Evolutionary conservation across 2,888 invertebrate genomes (phyloP).

Genomic region (Diadegma fenestrale): DNA sequence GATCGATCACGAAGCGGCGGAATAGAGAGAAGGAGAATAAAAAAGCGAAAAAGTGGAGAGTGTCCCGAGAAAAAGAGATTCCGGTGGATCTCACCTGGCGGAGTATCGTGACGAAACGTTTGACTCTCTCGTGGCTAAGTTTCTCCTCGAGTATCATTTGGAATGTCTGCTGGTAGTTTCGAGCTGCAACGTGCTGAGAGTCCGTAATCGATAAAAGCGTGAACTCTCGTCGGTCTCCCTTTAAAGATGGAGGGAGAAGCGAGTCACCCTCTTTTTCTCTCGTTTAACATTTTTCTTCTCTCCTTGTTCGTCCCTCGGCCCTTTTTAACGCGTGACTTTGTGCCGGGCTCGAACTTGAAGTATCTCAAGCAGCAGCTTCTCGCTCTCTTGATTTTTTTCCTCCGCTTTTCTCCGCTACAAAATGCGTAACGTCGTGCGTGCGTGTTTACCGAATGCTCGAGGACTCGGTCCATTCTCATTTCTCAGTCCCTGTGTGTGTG

Average conservation of each 20-base stretch:
- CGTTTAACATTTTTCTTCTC: constrained; percentile 28
- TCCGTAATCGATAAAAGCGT: constrained; percentile 45
- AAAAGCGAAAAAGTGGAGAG: background rate
- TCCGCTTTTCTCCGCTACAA: constrained; percentile 42
- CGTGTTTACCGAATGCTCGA: constrained; percentile 66
- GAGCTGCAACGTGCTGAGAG: constrained; percentile 2
- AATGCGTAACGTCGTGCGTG: constrained; percentile 45
- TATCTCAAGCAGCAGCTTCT: constrained; percentile 52
- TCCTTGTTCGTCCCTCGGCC: background rate
- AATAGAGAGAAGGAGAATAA: background rate
- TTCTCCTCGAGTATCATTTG: constrained; percentile 27
- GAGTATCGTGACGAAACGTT: constrained; percentile 40
- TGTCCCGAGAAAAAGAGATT: background rate
- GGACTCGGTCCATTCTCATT: constrained; percentile 31
- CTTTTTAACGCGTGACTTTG: constrained; percentile 4
- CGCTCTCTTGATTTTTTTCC: constrained; percentile 18
- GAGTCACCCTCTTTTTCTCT: constrained; percentile 2
- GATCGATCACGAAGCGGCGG: constrained; percentile 56
- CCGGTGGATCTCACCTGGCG: constrained; percentile 24
- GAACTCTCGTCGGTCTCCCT: constrained; percentile 49
- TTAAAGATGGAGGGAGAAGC: background rate
- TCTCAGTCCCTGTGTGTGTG: constrained; percentile 12
- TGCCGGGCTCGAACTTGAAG: constrained; percentile 43
- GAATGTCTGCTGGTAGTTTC: constrained; percentile 29
- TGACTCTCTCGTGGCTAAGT: background rate